Evolutionary conservation across 2,797 vertebrate species (phyloP).

Genomic region (Limnodromus scolopaceus): DNA sequence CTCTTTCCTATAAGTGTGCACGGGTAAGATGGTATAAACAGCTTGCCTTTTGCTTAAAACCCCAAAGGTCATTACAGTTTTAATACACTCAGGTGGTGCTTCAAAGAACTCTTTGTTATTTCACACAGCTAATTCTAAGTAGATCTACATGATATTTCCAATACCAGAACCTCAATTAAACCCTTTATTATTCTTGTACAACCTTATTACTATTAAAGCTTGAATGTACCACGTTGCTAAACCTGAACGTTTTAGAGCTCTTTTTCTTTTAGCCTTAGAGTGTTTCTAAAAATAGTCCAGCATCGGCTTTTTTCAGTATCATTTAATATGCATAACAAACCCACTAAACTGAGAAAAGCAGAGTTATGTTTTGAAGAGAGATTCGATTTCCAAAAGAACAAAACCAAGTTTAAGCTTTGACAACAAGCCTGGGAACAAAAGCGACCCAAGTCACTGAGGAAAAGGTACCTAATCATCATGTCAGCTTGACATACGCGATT

Average conservation of each 20-base stretch:
- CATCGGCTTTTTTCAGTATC: neutral
- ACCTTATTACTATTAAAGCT: neutral
- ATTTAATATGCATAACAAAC: neutral
- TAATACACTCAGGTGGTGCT: neutral
- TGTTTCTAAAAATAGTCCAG: neutral
- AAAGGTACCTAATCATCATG: slow-evolving; percentile 52
- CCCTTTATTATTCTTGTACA: neutral
- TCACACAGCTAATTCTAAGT: slow-evolving; percentile 24
- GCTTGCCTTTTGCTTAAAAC: slow-evolving; percentile 18
- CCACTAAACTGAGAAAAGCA: neutral
- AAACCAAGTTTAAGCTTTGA: slow-evolving; percentile 42
- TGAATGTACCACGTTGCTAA: neutral
- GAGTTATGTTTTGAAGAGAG: neutral
- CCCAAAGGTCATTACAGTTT: slow-evolving; percentile 25
- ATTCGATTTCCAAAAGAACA: slow-evolving; percentile 9
- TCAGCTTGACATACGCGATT: slow-evolving; percentile 29
- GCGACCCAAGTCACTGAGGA: slow-evolving; percentile 15
- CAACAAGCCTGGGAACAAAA: slow-evolving; percentile 44
- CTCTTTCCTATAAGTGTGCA: neutral
- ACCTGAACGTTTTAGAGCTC: neutral
- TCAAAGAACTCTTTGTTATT: slow-evolving; percentile 29
- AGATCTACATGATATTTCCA: neutral
- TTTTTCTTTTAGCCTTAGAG: neutral
- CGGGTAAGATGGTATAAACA: neutral
- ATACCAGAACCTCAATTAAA: neutral